Evolutionary conservation across 2,888 invertebrate species (phyloP).

Genomic region (Drosophila anomelani): DNA sequence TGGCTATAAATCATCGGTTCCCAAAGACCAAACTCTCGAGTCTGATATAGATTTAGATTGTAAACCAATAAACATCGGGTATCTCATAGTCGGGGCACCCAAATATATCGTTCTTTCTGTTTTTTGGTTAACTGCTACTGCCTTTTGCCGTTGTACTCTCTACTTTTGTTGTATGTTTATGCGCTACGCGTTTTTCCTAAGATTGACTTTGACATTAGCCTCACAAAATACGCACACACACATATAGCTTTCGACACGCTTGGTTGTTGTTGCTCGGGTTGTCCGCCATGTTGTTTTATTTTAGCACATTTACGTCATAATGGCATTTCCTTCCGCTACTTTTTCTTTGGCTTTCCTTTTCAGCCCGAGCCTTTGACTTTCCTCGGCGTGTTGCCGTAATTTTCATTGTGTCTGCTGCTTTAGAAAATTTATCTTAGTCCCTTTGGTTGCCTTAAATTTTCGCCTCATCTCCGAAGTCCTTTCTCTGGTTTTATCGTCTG

Average conservation of each 20-base stretch:
- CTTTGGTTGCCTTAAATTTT: conserved; percentile 41
- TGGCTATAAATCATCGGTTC: not conserved
- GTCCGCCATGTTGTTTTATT: conserved; percentile 81
- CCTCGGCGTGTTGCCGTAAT: conserved; percentile 51
- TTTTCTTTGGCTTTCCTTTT: conserved; percentile 35
- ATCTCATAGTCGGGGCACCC: conserved; percentile 1
- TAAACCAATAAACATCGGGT: not conserved
- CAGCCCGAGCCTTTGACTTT: conserved; percentile 58
- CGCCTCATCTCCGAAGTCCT: conserved; percentile 33
- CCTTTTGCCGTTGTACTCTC: conserved; percentile 57
- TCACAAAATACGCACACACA: conserved; percentile 57
- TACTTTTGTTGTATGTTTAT: conserved; percentile 74
- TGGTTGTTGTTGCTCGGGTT: conserved; percentile 60
- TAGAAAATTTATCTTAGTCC: conserved; percentile 65
- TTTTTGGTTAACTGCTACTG: conserved; percentile 40
- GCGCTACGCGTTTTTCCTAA: conserved; percentile 80
- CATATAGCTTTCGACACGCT: conserved; percentile 68
- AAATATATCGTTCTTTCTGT: not conserved
- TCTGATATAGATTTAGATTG: not conserved
- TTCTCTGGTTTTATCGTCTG: conserved; percentile 34
- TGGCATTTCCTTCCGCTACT: conserved; percentile 78
- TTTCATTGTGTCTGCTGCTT: conserved; percentile 57
- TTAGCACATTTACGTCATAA: conserved; percentile 82
- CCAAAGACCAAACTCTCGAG: not conserved
- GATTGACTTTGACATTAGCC: conserved; percentile 82